phyloP scores from a whole-genome alignment of 2,888 invertebrate genomes.

The Nymphalis urticae region DNA sequence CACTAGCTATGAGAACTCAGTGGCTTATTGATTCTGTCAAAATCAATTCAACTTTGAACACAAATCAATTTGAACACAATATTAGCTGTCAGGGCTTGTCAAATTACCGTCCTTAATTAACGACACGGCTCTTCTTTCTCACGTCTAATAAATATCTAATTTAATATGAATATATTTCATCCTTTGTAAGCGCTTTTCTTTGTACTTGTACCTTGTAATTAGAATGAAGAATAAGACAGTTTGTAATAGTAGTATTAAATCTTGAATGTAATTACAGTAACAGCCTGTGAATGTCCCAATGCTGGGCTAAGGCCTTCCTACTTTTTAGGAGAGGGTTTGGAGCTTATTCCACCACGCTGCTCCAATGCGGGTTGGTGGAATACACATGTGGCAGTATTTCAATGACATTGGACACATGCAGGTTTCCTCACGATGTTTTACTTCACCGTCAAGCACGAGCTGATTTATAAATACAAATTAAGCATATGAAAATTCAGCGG shows the following conservation, averaged over 20 bases:
- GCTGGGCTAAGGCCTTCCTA: too few relatives aligned
- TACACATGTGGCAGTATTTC: too few relatives aligned
- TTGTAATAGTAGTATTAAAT: conserved; percentile 3
- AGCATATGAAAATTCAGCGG: too few relatives aligned
- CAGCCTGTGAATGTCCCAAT: too few relatives aligned
- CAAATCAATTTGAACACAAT: conserved; percentile 78
- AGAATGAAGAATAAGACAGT: conserved; percentile 18
- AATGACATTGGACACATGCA: too few relatives aligned
- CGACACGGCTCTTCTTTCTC: conserved; percentile 65
- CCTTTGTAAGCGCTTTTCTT: conserved; percentile 31
- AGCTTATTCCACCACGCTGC: too few relatives aligned
- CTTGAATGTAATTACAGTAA: neutral
- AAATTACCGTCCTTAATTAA: conserved; percentile 76
- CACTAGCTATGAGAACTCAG: conserved; percentile 54
- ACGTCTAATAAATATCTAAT: conserved; percentile 56
- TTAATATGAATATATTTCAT: conserved; percentile 36
- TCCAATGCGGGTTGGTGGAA: too few relatives aligned
- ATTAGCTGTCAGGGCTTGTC: conserved; percentile 78
- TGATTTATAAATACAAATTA: too few relatives aligned
- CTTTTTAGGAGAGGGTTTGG: too few relatives aligned
- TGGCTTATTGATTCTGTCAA: conserved; percentile 80
- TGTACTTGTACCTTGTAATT: conserved; percentile 24
- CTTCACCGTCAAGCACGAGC: too few relatives aligned
- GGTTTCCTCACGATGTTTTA: too few relatives aligned
- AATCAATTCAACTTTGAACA: conserved; percentile 79